Conservation (phyloP, 2,113 vertebrate species). For the Castor canadensis region DNA sequence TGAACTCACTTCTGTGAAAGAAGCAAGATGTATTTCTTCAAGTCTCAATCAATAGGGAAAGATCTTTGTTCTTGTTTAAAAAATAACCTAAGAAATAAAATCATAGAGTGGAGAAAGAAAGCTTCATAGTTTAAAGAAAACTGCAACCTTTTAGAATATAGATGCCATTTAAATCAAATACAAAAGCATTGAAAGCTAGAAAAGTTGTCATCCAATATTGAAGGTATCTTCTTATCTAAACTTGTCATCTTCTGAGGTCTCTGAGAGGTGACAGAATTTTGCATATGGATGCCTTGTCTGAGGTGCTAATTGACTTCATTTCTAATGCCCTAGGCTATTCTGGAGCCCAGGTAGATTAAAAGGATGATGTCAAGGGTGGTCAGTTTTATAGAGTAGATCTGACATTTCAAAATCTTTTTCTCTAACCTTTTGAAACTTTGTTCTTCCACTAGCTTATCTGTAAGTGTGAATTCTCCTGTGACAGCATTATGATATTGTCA, state of each 20-base stretch:
- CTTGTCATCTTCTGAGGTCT: conserved; percentile 54
- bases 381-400: conserved; percentile 63
- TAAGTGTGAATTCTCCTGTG: conserved; percentile 69
- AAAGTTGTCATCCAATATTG: conserved; percentile 53
- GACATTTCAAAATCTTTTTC: conserved; percentile 75
- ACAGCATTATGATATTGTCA: conserved; percentile 35
- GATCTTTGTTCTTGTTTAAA: conserved; percentile 51
- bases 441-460: conserved; percentile 68
- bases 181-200: conserved; percentile 38
- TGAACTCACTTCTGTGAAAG: conserved; percentile 25
- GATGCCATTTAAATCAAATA: conserved; percentile 57
- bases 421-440: conserved; percentile 71
- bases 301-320: conserved; percentile 53
- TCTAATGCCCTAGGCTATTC: conserved; percentile 49
- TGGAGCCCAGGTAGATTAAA: conserved; percentile 59
- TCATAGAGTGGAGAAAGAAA: not conserved
- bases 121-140: conserved; percentile 54
- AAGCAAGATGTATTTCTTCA: conserved; percentile 50
- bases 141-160: conserved; percentile 56
- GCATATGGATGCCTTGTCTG: conserved; percentile 24
- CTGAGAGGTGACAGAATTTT: conserved; percentile 58
- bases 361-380: conserved; percentile 35
- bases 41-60: not conserved
- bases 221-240: conserved; percentile 69
- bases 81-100: conserved; percentile 58